Conservation (phyloP, 2,113 vertebrate genomes). For the Cynocephalus volans region DNA sequence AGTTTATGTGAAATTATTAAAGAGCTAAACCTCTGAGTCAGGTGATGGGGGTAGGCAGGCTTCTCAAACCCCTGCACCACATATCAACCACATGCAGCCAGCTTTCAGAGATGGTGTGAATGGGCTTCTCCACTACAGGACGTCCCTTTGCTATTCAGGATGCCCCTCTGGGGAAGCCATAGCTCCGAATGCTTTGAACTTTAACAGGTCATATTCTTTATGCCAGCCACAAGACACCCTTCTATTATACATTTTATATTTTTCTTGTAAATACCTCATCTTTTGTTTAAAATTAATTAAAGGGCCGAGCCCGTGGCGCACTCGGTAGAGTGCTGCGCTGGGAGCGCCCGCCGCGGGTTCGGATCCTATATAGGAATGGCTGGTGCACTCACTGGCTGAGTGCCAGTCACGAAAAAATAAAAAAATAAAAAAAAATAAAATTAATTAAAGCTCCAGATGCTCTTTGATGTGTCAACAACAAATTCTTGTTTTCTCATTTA, state of each 20-base stretch:
- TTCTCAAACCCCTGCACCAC: background rate
- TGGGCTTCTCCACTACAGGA: conserved; percentile 1
- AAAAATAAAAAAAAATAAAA: too few relatives aligned
- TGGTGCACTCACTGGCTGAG: too few relatives aligned
- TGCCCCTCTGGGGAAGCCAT: background rate
- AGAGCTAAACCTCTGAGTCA: conserved; percentile 13
- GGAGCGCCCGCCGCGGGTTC: too few relatives aligned
- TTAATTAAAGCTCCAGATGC: background rate
- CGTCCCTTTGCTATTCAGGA: background rate
- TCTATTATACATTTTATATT: background rate
- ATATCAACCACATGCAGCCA: background rate
- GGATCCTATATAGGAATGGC: too few relatives aligned
- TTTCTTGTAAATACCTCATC: conserved; percentile 1
- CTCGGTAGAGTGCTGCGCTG: too few relatives aligned
- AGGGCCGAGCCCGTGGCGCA: too few relatives aligned
- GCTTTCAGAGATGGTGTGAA: background rate
- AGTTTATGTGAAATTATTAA: background rate
- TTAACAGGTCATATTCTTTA: background rate
- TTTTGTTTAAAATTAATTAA: background rate
- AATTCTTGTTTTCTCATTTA: conserved; percentile 21
- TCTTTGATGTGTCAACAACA: background rate
- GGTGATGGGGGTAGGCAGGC: background rate
- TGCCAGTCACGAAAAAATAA: too few relatives aligned
- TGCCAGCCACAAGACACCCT: background rate
- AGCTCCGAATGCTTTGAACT: background rate